Evolutionary conservation across 1,140 invertebrate species (phyloP).

Genomic region (Platyscapa corneri): DNA sequence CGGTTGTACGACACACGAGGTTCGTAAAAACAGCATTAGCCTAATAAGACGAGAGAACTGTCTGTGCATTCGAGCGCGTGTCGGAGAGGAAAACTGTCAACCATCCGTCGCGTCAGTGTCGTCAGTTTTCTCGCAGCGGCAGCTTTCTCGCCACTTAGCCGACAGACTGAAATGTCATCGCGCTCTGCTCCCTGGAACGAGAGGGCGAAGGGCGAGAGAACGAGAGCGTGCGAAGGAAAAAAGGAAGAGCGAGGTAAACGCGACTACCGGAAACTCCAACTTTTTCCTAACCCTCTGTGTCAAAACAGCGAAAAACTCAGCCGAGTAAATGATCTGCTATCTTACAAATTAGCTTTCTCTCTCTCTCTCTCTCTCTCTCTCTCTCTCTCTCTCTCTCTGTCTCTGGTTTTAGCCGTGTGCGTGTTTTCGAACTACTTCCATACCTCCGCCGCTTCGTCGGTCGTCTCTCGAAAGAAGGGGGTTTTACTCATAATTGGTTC

Average conservation of each 20-base stretch:
- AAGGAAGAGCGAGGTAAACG: conserved; percentile 48
- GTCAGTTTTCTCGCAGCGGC: conserved; percentile 17
- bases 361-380: no score
- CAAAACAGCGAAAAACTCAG: conserved; percentile 48
- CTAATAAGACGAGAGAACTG: conserved; percentile 7
- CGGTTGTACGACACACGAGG: not conserved
- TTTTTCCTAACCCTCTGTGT: conserved; percentile 43
- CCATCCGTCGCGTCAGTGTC: conserved; percentile 52
- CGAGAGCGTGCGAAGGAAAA: conserved; percentile 45
- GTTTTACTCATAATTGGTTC: conserved; percentile 30
- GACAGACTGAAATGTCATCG: conserved; percentile 51
- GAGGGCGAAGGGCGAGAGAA: not conserved
- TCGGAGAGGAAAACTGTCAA: conserved; percentile 55
- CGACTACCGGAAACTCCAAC: not conserved
- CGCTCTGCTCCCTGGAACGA: conserved; percentile 44
- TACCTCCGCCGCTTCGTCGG: not conserved
- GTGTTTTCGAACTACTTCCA: not conserved
- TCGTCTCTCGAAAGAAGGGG: no score
- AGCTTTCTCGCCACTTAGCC: conserved; percentile 44
- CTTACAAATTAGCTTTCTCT: conserved; percentile 33
- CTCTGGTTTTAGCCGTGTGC: no score
- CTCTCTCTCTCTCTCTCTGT: not conserved
- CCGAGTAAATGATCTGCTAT: conserved; percentile 7
- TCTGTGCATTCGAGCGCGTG: not conserved
- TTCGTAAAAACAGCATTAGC: conserved; percentile 38